Evolutionary conservation across 2,797 vertebrate genomes (phyloP), one percentile per base, ranked within the genome.

Genomic region (Alectoris magna): DNA sequence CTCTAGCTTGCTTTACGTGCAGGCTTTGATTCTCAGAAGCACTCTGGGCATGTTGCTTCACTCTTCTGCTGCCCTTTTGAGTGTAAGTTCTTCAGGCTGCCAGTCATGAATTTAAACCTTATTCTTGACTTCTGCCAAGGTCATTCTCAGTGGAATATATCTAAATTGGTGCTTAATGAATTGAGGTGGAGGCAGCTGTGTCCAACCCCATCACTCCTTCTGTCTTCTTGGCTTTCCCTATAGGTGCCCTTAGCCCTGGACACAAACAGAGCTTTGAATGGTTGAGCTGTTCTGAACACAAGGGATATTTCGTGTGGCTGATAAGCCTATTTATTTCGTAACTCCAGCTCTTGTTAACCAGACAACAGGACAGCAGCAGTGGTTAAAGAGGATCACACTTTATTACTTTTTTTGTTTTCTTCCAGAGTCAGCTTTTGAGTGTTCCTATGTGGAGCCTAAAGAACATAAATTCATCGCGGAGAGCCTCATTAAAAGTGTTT

Each of bases 401-500:
- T 16, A 4, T 34, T 59, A 46, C 7, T 46, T 1, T 51, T 55
- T 34, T 75, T 53, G 53, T 1, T 60, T 56, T 36, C 66, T 58
- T 67, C 7, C 27, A 34, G 17, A 16, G 10, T 4, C 12, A 5
- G 36, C 3, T 55, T 60, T 36, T 53, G 44, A 78, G 44, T 14
- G 2, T 58, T 49, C 43, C 22, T 62, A 34, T 70, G 55, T 43
- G 36, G 43, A 73, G 34, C 48, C n/a, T 66, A 26, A 31, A 18
- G 53, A 55, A 31, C 53, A 31, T 55, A 18, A 63, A 26, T 6
- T 1, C 59, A 23, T 11, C 27, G 3, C 62, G 29, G 51, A 15
- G 9, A 31, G 1, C 2, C 6, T 41, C 58, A 14, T 21, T 3
- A 16, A 0, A 0, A 41, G 7, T 2, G 9, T 27, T 53, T n/a